A percentile compares a stretch with the other conserved stretches of the same genome.
Conservation (phyloP, 2,797 vertebrate genomes). For the Spinus pinus region DNA sequence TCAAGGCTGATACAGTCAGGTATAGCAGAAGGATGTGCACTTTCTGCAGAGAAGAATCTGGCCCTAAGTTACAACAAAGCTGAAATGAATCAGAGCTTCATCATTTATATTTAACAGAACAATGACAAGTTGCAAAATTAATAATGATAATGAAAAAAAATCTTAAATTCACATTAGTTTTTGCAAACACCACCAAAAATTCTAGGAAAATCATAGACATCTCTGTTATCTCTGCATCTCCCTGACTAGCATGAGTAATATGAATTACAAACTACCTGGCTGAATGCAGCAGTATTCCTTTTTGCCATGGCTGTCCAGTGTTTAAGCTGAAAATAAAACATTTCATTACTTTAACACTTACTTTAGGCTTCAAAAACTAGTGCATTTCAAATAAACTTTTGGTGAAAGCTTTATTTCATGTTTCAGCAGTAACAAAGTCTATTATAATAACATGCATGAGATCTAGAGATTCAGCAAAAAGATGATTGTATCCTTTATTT, state of each 20-base stretch:
- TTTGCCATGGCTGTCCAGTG: background rate
- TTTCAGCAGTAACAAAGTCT: slow-evolving; percentile 17
- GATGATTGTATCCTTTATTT: slow-evolving; percentile 1
- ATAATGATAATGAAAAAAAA: background rate
- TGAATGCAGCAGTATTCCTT: background rate
- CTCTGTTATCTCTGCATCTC: background rate
- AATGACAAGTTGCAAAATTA: background rate
- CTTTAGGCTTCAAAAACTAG: background rate
- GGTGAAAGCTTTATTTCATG: background rate
- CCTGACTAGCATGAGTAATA: background rate
- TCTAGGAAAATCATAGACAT: background rate
- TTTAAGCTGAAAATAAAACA: slow-evolving; percentile 16
- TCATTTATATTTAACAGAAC: background rate
- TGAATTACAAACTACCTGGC: background rate
- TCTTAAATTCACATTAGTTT: background rate
- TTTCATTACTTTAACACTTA: background rate
- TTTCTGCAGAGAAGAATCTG: background rate
- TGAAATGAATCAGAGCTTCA: background rate
- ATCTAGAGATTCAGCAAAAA: slow-evolving; percentile 18
- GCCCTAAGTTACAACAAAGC: background rate
- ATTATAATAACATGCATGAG: slow-evolving; percentile 18
- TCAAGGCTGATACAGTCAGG: background rate
- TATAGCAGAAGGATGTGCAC: background rate
- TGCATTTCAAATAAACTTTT: background rate
- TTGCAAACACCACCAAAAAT: background rate